These are phyloP conservation scores for Hydraecia micacea DNA, from an alignment of 2,888 invertebrate genomes.

Conservation along the genomic window DNA sequence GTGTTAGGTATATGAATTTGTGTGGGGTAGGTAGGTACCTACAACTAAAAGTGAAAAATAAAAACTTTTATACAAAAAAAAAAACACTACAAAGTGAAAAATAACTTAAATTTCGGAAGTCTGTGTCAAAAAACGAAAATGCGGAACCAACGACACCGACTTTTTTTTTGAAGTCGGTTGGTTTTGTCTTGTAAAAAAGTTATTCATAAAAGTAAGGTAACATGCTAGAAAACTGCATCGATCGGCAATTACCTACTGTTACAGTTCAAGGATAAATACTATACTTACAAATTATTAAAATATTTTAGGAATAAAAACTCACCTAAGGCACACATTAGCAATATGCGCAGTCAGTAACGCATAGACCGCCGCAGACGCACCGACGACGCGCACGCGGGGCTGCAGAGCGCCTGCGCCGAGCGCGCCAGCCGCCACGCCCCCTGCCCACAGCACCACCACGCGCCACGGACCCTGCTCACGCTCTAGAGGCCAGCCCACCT, in stretches of 20 bases:
- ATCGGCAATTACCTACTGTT: no score
- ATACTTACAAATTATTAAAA: not conserved
- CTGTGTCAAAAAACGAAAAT: no score
- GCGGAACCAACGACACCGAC: no score
- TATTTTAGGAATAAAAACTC: not conserved
- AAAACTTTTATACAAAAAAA: no score
- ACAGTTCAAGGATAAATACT: not conserved
- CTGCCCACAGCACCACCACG: slow-evolving; percentile 92
- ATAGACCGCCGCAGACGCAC: slow-evolving; percentile 97
- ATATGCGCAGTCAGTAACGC: slow-evolving; percentile 96
- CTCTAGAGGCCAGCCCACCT: slow-evolving; percentile 91
- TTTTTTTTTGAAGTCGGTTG: no score
- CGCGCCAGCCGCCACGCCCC: slow-evolving; percentile 94
- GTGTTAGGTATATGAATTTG: no score
- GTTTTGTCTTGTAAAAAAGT: no score
- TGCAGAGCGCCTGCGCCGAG: slow-evolving; percentile 94
- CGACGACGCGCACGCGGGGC: slow-evolving; percentile 94
- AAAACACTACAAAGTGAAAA: no score
- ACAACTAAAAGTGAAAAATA: no score
- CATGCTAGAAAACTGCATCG: not conserved
- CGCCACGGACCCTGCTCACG: slow-evolving; percentile 94
- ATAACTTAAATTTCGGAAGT: no score
- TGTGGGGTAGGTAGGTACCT: no score
- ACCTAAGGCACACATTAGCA: slow-evolving; percentile 94
- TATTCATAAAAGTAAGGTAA: no score